Conservation (phyloP, 2,797 vertebrate genomes). For the Notoglanidium macrostoma region DNA sequence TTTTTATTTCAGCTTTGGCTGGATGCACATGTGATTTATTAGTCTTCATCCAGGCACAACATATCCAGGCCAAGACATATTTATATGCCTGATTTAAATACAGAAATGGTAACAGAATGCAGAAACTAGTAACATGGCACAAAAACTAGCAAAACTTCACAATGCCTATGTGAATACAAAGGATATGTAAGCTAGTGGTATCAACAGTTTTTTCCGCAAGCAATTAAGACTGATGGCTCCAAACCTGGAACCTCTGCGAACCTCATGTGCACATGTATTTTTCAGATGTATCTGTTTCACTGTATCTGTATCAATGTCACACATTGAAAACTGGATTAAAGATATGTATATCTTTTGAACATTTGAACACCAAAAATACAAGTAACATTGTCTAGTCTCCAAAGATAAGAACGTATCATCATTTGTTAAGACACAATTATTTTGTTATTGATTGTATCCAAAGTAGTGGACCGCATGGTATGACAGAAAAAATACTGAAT, state of each 20-base stretch:
- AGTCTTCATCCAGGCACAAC: neutral
- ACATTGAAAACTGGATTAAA: neutral
- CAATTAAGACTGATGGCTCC: neutral
- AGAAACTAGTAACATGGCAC: neutral
- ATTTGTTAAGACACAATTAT: neutral
- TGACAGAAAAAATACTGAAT: neutral
- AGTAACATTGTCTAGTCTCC: neutral
- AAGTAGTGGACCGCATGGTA: neutral
- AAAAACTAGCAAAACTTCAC: neutral
- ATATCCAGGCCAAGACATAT: neutral
- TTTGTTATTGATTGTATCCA: neutral
- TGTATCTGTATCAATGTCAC: too few species aligned
- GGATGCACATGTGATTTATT: neutral
- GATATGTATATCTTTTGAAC: neutral
- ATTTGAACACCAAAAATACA: neutral
- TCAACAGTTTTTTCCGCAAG: too few species aligned
- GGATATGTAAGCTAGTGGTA: neutral
- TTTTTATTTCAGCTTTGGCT: conserved; percentile 5
- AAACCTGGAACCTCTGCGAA: neutral
- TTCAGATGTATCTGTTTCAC: neutral
- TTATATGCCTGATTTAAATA: neutral
- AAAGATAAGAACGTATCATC: neutral
- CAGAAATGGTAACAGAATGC: neutral
- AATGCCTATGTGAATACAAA: neutral
- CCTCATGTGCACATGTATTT: neutral